Evolutionary conservation across 2,113 vertebrate genomes (phyloP), one percentile per base, ranked within the genome.

Genomic region (Seriola rivoliana): DNA sequence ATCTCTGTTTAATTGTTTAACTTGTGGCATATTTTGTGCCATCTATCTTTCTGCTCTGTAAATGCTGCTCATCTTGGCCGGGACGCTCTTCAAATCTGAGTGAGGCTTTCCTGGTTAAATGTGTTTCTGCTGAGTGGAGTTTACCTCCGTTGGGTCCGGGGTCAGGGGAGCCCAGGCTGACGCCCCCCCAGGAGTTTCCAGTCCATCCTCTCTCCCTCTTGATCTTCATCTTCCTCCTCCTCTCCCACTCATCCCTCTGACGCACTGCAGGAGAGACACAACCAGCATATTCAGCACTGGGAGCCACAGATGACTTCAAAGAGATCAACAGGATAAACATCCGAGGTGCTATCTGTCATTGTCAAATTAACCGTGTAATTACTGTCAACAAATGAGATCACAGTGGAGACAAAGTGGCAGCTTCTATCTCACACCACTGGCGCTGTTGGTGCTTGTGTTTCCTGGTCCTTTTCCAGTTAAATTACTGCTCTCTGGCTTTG

Each of bases 131-230:
- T 52, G 25, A 16, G n/a, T 46, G 46, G 16, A 5, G 16, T 36
- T 85, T 93, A 99, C 98, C 98, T 98, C 98, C 97, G 36, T 95
- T 96, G 38, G 97, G 98, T 25, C 97, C 97, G 0, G 97, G 97
- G 79, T 97, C 97, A 3, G 97, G 97, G 44, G 94, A 80, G 19
- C 97, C 97, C 19, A 99, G 87, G 63, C 97, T 94, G 91, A 95
- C 78, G 8, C 98, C 98, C 8, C 98, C 97, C 97, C 97, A 98
- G 0, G 95, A 95, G 65, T 59, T 93, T 32, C 98, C 97, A 0
- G 97, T 98, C 98, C 98, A 99, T 12, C 98, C 98, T 71, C 97
- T 95, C 57, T 97, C 96, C 68, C 93, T 95, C 90, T 97, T 98
- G 25, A 97, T 3, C 91, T 91, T 98, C 23, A 85, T 92, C 93